These are phyloP conservation scores for Pleuronectes platessa DNA, from an alignment of 2,113 vertebrate genomes.

Conservation along the genomic window DNA sequence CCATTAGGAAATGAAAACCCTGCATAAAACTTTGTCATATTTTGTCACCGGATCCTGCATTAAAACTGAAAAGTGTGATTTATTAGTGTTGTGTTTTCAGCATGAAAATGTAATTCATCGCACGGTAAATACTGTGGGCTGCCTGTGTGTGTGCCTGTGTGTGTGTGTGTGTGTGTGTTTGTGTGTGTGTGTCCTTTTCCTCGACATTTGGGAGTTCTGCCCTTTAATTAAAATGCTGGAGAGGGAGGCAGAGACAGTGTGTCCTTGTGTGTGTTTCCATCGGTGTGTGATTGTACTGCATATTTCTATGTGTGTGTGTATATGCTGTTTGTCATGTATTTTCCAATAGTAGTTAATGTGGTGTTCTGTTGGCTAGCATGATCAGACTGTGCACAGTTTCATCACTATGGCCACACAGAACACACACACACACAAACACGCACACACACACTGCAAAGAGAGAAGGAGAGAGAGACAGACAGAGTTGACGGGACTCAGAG, in stretches of 20 bases:
- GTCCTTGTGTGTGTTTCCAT: slow-evolving; percentile 42
- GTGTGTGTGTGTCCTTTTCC: slow-evolving; percentile 44
- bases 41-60: slow-evolving; percentile 65
- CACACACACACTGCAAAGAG: slow-evolving; percentile 13
- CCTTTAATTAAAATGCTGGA: slow-evolving; percentile 70
- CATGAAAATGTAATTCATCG: slow-evolving; percentile 61
- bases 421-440: slow-evolving; percentile 14
- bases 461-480: neutral
- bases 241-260: slow-evolving; percentile 23
- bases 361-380: slow-evolving; percentile 4
- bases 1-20: slow-evolving; percentile 74
- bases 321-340: slow-evolving; percentile 7
- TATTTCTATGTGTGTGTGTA: slow-evolving; percentile 1
- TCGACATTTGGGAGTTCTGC: slow-evolving; percentile 55
- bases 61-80: slow-evolving; percentile 72
- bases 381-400: slow-evolving; percentile 32
- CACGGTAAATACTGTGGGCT: slow-evolving; percentile 42
- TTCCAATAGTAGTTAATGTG: slow-evolving; percentile 51
- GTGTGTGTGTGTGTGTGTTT: slow-evolving; percentile 1
- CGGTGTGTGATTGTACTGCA: neutral
- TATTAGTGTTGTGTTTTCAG: slow-evolving; percentile 68
- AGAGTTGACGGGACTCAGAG: neutral
- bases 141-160: slow-evolving; percentile 13
- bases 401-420: neutral
- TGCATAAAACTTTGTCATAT: slow-evolving; percentile 65